Conservation (phyloP, 2,888 invertebrate species). For the Opisthograptis luteolata region DNA sequence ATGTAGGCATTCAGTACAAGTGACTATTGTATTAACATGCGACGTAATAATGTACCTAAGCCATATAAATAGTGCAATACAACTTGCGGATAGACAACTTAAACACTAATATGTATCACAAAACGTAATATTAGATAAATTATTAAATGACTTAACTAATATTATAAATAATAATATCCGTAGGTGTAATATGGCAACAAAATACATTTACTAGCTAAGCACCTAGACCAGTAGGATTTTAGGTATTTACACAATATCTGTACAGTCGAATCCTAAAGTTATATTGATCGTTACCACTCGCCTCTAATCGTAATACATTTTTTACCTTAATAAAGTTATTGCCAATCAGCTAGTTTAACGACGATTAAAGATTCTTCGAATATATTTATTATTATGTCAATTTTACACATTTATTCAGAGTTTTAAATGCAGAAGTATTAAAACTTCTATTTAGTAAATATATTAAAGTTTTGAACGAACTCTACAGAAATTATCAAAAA, state of each 20-base stretch:
- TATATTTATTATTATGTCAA: constrained; percentile 55
- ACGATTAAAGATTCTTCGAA: constrained; percentile 52
- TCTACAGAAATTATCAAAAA: constrained; percentile 59
- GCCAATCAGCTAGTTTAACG: constrained; percentile 76
- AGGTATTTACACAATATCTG: constrained; percentile 75
- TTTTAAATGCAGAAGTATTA: constrained; percentile 68
- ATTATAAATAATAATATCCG: constrained; percentile 81
- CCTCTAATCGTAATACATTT: constrained; percentile 68
- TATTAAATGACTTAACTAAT: constrained; percentile 76
- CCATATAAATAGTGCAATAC: constrained; percentile 39
- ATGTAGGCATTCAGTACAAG: constrained; percentile 18
- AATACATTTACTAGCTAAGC: constrained; percentile 81
- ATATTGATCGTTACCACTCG: constrained; percentile 41
- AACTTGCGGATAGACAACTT: constrained; percentile 43
- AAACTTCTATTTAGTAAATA: constrained; percentile 49
- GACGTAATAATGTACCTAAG: constrained; percentile 13
- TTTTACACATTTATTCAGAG: constrained; percentile 54
- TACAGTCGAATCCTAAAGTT: constrained; percentile 65
- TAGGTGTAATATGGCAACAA: constrained; percentile 84
- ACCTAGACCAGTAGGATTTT: constrained; percentile 76
- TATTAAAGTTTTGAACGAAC: constrained; percentile 41
- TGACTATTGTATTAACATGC: constrained; percentile 14
- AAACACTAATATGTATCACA: constrained; percentile 74
- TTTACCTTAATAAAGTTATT: constrained; percentile 71
- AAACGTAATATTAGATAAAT: constrained; percentile 75